phyloP scores from a whole-genome alignment of 2,113 vertebrate genomes.

The Phrynocephalus versicolor region DNA sequence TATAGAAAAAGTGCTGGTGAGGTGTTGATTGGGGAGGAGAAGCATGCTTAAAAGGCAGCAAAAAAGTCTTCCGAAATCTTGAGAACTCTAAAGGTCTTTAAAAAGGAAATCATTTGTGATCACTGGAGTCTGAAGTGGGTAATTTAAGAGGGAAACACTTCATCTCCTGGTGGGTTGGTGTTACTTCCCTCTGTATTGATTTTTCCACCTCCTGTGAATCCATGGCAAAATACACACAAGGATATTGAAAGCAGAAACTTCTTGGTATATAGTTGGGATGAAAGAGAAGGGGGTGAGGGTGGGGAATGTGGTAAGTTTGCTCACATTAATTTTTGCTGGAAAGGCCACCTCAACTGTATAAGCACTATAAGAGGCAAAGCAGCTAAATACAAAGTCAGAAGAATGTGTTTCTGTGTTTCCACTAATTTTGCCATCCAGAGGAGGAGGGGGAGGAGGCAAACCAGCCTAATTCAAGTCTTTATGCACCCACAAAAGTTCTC shows the following conservation, averaged over 20 bases:
- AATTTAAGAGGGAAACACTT: constrained; percentile 48
- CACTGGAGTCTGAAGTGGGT: constrained; percentile 29
- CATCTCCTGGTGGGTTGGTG: constrained; percentile 37
- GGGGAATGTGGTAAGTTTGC: constrained; percentile 64
- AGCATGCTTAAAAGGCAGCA: not conserved
- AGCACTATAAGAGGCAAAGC: constrained; percentile 53
- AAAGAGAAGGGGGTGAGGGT: constrained; percentile 62
- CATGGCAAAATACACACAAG: constrained; percentile 45
- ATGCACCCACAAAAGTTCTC: not conserved
- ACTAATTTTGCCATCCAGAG: constrained; percentile 12
- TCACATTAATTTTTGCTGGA: constrained; percentile 51
- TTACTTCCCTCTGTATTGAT: constrained; percentile 49
- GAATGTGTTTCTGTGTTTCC: constrained; percentile 30
- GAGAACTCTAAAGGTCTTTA: constrained; percentile 55
- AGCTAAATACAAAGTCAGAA: constrained; percentile 48
- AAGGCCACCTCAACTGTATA: constrained; percentile 69
- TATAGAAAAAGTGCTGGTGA: not conserved
- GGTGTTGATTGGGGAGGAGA: not conserved
- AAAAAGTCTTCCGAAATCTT: constrained; percentile 39
- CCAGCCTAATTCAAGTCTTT: not conserved
- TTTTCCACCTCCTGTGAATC: constrained; percentile 59
- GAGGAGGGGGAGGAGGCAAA: constrained; percentile 6
- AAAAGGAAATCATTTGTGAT: constrained; percentile 65
- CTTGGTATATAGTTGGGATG: constrained; percentile 62
- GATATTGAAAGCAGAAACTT: constrained; percentile 70